These are phyloP conservation scores for Desoria tigrina DNA, from an alignment of 2,888 invertebrate genomes.

Conservation along the genomic window DNA sequence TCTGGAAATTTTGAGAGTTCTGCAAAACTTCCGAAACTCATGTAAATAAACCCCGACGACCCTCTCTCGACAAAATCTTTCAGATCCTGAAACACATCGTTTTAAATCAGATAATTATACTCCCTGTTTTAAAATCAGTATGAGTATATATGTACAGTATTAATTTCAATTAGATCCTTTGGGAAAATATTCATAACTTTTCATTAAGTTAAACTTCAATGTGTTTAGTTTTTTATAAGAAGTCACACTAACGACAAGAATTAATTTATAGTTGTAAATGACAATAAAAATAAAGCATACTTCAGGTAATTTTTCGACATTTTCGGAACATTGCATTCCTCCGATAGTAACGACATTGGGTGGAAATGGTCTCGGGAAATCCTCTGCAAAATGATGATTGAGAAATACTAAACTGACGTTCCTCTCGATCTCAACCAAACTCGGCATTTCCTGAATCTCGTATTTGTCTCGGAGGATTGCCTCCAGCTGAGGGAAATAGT, in stretches of 20 bases:
- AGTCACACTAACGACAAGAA: too few species aligned
- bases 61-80: conserved; percentile 31
- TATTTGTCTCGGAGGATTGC: conserved; percentile 24
- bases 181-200: too few species aligned
- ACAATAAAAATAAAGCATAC: too few species aligned
- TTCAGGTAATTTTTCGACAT: too few species aligned
- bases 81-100: conserved; percentile 20
- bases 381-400: conserved; percentile 43
- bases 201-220: too few species aligned
- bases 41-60: conserved; percentile 30
- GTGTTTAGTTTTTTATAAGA: too few species aligned
- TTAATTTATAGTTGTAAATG: too few species aligned
- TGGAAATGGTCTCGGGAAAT: conserved; percentile 40
- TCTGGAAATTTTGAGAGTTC: conserved; percentile 29
- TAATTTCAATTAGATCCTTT: too few species aligned
- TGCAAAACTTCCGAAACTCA: conserved; percentile 37
- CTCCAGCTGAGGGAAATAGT: conserved; percentile 38
- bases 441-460: conserved; percentile 25
- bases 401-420: conserved; percentile 35
- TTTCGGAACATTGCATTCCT: conserved; percentile 35
- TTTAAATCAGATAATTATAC: too few species aligned
- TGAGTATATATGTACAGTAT: too few species aligned
- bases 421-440: conserved; percentile 35
- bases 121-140: too few species aligned
- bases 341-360: conserved; percentile 38